phyloP scores from a whole-genome alignment of 2,113 vertebrate species.

The Condylura cristata region DNA sequence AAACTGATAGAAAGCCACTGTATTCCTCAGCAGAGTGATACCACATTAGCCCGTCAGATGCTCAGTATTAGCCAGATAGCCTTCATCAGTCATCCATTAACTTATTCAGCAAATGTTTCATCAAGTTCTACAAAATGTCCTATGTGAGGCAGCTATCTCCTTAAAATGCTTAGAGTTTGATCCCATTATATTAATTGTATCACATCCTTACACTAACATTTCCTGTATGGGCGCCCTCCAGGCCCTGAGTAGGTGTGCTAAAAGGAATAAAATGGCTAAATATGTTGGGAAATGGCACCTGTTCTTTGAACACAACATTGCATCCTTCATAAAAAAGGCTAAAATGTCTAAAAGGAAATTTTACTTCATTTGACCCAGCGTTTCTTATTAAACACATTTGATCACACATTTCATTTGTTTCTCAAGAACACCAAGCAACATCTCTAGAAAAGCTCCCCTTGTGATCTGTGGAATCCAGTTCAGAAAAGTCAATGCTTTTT shows the following conservation, averaged over 20 bases:
- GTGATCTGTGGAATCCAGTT: not conserved
- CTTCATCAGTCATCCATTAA: not conserved
- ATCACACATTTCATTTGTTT: not conserved
- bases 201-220: not conserved
- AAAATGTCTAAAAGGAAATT: not conserved
- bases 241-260: not conserved
- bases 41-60: not conserved
- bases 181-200: not conserved
- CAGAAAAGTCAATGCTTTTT: conserved; percentile 13
- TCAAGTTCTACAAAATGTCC: not conserved
- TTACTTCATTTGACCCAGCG: not conserved
- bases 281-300: not conserved
- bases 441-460: not conserved
- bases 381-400: conserved; percentile 7
- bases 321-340: not conserved
- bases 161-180: not conserved
- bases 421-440: not conserved
- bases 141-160: not conserved
- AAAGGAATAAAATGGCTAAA: not conserved
- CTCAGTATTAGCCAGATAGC: not conserved
- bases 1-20: not conserved
- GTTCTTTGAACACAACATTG: not conserved
- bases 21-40: not conserved
- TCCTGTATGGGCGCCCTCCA: not conserved
- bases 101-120: not conserved